Base-by-base conservation (phyloP, 2,113 vertebrate species). In the Jaculus jaculus region DNA sequence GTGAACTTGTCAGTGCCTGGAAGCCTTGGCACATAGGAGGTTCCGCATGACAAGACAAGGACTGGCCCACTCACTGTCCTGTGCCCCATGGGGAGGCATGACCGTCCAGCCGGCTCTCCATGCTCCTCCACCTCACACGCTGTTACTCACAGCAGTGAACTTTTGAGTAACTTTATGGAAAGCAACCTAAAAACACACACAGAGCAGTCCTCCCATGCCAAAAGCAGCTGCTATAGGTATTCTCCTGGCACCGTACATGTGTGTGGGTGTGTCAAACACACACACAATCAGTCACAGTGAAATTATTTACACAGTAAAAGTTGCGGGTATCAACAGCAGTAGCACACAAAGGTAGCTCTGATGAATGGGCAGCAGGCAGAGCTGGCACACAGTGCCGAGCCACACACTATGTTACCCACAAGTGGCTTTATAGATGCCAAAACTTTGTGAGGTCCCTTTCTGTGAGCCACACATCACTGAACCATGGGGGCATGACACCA, bases 211-310 rank as follows among this genome's bases (percentile, higher is more conserved):
- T 32, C 13, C 51, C 32, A 24, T 20, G 54, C 18, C 81, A 83
- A 32, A 26, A 39, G 39, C 28, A 12, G 39, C 63, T n/a, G 63
- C 60, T 81, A 20, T 15, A 7, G 28, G 28, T 32, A 26, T 68
- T 68, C 13, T 66, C 7, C 63, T 8, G 28, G 28, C 28, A 30
- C 65, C 9, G 13, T 13, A 26, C 28, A 15, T 8, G 3, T 39
- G 3, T 39, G 30, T 21, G 58, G 10, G 60, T 17, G 58, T 18
- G 37, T 23, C 20, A 2, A 9, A 18, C 0, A 1, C 54, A 1
- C 54, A 26, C 13, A 26, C 30, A 23, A 11, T 72, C 39, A 65
- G 37, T 37, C 13, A 65, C 37, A 17, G 65, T 16, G 30, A 9
- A 30, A 82, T 20, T 65, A 37, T 65, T 63, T 5, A 17, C 24